Evolutionary conservation across 2,797 vertebrate genomes (phyloP).

Genomic region (Sebastiscus tertius): DNA sequence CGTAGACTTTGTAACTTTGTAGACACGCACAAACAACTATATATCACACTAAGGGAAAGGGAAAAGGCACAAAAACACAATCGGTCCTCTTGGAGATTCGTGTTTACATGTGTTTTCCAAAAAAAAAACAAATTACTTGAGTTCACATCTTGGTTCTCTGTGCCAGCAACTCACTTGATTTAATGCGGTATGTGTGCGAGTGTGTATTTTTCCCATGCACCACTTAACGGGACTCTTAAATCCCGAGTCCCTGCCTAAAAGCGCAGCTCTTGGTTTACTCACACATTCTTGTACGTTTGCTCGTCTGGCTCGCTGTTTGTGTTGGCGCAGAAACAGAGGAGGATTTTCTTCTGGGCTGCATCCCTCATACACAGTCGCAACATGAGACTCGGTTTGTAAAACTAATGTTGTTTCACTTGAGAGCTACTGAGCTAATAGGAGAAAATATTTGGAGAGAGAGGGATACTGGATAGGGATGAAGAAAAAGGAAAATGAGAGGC

Average conservation of each 20-base stretch:
- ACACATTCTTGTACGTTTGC: constrained; percentile 59
- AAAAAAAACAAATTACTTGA: neutral
- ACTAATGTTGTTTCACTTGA: constrained; percentile 46
- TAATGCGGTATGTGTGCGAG: constrained; percentile 43
- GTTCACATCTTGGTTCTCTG: neutral
- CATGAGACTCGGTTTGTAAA: constrained; percentile 51
- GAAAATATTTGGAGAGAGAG: neutral
- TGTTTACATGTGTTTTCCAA: neutral
- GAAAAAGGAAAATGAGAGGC: neutral
- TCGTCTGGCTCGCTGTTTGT: constrained; percentile 60
- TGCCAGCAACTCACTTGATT: constrained; percentile 59
- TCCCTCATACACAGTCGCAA: constrained; percentile 49
- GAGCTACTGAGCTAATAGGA: constrained; percentile 20
- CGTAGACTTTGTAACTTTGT: too few species aligned
- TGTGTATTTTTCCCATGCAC: constrained; percentile 69
- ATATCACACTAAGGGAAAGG: too few species aligned
- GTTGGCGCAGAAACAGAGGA: constrained; percentile 57
- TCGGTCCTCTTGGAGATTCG: neutral
- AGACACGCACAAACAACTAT: too few species aligned
- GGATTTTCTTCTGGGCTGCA: constrained; percentile 36
- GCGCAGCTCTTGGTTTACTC: constrained; percentile 47
- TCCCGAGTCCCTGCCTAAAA: constrained; percentile 57
- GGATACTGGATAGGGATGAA: neutral
- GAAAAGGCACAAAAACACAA: too few species aligned
- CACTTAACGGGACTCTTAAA: constrained; percentile 57